A percentile compares a stretch with the other conserved stretches of the same genome.
phyloP scores from a whole-genome alignment of 2,888 invertebrate species.

The Lysandra coridon region DNA sequence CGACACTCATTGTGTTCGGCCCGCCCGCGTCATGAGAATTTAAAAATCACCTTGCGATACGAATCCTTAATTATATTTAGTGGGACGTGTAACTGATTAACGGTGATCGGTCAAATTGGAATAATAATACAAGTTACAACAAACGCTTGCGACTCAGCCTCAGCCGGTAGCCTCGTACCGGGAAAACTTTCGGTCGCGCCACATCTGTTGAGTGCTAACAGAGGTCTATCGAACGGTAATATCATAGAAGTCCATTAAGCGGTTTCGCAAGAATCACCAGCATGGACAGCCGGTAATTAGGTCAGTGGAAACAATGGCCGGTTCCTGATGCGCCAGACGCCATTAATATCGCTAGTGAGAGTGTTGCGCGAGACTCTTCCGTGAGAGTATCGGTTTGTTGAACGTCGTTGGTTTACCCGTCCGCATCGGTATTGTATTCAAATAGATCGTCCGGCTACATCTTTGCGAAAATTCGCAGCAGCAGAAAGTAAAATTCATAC shows the following conservation, averaged over 20 bases:
- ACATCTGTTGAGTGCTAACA: neutral
- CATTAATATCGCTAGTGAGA: neutral
- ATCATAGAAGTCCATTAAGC: neutral
- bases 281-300: neutral
- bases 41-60: slow-evolving; percentile 24
- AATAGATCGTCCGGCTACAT: neutral
- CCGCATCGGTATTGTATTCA: neutral
- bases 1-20: slow-evolving; percentile 26
- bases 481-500: neutral
- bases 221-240: neutral
- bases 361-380: slow-evolving; percentile 13
- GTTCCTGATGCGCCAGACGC: slow-evolving; percentile 12
- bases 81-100: neutral
- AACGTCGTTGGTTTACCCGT: neutral
- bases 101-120: neutral
- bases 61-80: slow-evolving; percentile 29
- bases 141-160: neutral
- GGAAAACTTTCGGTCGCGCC: slow-evolving; percentile 7
- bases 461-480: neutral
- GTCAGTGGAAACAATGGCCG: slow-evolving; percentile 24
- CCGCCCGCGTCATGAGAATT: slow-evolving; percentile 14
- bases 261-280: neutral
- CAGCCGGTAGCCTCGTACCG: neutral
- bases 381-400: slow-evolving; percentile 11
- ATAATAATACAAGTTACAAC: neutral